Evolutionary conservation across 1,140 invertebrate genomes (phyloP).

Genomic region (Lordiphosa clarofinis): DNA sequence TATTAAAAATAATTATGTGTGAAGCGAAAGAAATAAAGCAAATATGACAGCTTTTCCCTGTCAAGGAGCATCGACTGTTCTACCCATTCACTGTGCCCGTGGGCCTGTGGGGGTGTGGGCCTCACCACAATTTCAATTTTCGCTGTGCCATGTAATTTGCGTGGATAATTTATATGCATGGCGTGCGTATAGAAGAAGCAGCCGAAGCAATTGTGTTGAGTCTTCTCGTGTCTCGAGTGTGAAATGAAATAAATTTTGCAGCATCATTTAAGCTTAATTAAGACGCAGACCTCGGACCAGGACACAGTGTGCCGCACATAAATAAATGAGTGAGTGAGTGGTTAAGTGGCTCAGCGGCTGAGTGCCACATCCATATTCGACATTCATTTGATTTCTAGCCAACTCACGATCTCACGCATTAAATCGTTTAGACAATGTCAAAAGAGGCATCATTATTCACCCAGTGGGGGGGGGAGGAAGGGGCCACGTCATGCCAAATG

Average conservation of each 20-base stretch:
- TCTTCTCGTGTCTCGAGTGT: constrained; percentile 31
- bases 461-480: background rate
- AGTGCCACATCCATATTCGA: constrained; percentile 26
- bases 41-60: constrained; percentile 46
- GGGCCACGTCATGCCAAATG: constrained; percentile 38
- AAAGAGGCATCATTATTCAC: constrained; percentile 74
- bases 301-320: constrained; percentile 41
- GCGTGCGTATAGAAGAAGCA: constrained; percentile 61
- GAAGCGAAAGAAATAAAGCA: constrained; percentile 29
- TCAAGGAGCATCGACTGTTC: constrained; percentile 12
- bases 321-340: constrained; percentile 68
- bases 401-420: constrained; percentile 72
- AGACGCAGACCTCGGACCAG: constrained; percentile 43
- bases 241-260: constrained; percentile 78
- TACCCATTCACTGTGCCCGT: no score
- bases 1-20: constrained; percentile 71
- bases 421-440: constrained; percentile 76
- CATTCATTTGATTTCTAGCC: constrained; percentile 63
- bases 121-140: constrained; percentile 58
- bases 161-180: constrained; percentile 74
- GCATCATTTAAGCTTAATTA: constrained; percentile 78
- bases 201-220: background rate
- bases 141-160: constrained; percentile 66
- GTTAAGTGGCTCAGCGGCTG: constrained; percentile 40
- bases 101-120: no score